Percentiles rank a stretch among this genome's conserved stretches.
Evolutionary conservation across 2,888 invertebrate genomes (phyloP).

Genomic region (Pollenia griseotomentosa): DNA sequence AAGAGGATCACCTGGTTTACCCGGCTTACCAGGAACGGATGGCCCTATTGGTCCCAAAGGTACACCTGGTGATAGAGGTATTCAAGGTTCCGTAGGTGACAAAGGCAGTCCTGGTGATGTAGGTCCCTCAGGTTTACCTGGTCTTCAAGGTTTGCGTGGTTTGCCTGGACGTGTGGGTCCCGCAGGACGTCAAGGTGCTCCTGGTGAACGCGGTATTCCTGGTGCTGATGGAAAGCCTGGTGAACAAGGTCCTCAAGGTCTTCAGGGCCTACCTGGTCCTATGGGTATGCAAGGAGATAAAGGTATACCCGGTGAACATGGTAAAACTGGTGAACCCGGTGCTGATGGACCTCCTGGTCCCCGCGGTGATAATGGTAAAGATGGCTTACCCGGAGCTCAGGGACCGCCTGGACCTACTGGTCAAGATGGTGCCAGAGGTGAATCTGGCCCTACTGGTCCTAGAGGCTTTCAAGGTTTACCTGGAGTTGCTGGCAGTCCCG

Average conservation of each 20-base stretch:
- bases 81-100: slow-evolving; percentile 87
- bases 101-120: slow-evolving; percentile 87
- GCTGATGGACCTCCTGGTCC: slow-evolving; percentile 90
- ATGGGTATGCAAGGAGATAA: slow-evolving; percentile 88
- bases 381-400: slow-evolving; percentile 90
- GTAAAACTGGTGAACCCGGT: slow-evolving; percentile 90
- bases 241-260: slow-evolving; percentile 91
- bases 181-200: slow-evolving; percentile 88
- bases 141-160: slow-evolving; percentile 87
- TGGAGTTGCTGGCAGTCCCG: slow-evolving; percentile 89
- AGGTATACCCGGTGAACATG: slow-evolving; percentile 90
- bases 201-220: slow-evolving; percentile 90
- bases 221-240: slow-evolving; percentile 95
- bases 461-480: slow-evolving; percentile 90
- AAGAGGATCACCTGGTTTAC: slow-evolving; percentile 84
- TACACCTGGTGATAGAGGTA: slow-evolving; percentile 89
- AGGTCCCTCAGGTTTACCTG: slow-evolving; percentile 86
- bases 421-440: slow-evolving; percentile 90
- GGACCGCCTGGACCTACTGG: slow-evolving; percentile 90
- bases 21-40: slow-evolving; percentile 88
- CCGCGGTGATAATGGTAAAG: slow-evolving; percentile 91
- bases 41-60: slow-evolving; percentile 92
- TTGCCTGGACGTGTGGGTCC: slow-evolving; percentile 89
- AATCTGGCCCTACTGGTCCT: slow-evolving; percentile 90
- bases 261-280: slow-evolving; percentile 91